phyloP scores from a whole-genome alignment of 2,113 vertebrate genomes.

The Thryonomys swinderianus region DNA sequence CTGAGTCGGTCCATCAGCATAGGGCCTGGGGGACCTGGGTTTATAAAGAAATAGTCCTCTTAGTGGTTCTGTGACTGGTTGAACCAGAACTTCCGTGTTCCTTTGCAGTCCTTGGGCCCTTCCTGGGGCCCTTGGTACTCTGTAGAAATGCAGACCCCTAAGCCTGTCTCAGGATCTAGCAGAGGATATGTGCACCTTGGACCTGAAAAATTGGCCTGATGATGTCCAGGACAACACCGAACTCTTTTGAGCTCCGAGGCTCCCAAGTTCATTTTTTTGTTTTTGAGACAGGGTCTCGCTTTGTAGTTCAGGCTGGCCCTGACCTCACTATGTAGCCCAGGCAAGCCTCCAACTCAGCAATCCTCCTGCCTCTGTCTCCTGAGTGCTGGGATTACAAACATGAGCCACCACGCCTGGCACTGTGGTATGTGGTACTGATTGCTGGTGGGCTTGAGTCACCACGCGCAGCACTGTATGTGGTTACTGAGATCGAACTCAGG shows the following conservation, averaged over 20 bases:
- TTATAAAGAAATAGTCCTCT: background rate
- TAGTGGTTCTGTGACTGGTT: background rate
- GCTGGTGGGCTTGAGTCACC: too few relatives aligned
- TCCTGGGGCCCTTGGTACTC: background rate
- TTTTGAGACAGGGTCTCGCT: too few relatives aligned
- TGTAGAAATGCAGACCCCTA: background rate
- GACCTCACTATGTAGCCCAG: too few relatives aligned
- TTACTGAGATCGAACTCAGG: too few relatives aligned
- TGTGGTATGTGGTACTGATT: too few relatives aligned
- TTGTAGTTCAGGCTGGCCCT: too few relatives aligned
- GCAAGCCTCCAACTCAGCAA: too few relatives aligned
- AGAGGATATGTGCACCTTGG: background rate
- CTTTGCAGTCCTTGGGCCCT: fast-evolving
- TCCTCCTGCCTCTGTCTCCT: too few relatives aligned
- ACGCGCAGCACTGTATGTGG: too few relatives aligned
- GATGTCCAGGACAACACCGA: background rate
- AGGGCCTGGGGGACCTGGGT: background rate
- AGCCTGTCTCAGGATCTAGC: background rate
- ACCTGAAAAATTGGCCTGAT: background rate
- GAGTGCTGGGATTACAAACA: too few relatives aligned
- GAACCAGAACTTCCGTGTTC: fast-evolving
- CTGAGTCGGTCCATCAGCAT: background rate
- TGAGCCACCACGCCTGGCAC: too few relatives aligned
- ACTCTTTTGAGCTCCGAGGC: background rate
- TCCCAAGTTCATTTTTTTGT: background rate